Percentiles rank a stretch among this genome's conserved stretches.
Evolutionary conservation across 2,113 vertebrate species (phyloP).

Genomic region (Beaufortia kweichowensis): DNA sequence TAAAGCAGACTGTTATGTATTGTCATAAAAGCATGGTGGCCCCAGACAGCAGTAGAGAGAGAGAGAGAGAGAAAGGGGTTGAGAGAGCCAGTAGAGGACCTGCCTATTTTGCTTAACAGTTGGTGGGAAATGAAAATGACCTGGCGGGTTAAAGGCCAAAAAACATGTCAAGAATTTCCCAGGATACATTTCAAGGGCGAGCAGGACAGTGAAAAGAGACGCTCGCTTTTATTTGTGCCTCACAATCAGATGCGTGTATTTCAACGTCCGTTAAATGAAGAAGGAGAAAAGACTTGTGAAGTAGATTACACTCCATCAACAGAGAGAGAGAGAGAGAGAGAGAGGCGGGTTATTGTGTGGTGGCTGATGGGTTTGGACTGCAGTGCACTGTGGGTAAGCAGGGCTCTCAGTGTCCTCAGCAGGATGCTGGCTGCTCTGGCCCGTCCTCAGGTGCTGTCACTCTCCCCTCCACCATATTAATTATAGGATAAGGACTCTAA

Average conservation of each 20-base stretch:
- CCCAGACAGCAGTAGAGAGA: slow-evolving; percentile 23
- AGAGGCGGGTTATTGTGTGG: slow-evolving; percentile 67
- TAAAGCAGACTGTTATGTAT: slow-evolving; percentile 11
- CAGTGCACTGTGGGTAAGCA: slow-evolving; percentile 78
- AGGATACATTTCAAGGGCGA: slow-evolving; percentile 73
- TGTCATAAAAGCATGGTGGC: slow-evolving; percentile 17
- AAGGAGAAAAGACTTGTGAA: slow-evolving; percentile 36
- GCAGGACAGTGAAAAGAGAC: slow-evolving; percentile 53
- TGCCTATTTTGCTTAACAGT: slow-evolving; percentile 83
- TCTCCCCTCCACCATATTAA: slow-evolving; percentile 94
- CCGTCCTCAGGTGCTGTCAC: slow-evolving; percentile 86
- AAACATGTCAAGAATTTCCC: slow-evolving; percentile 76
- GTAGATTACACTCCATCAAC: slow-evolving; percentile 64
- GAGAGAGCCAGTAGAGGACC: slow-evolving; percentile 76
- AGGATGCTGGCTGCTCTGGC: slow-evolving; percentile 81
- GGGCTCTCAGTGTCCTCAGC: slow-evolving; percentile 77
- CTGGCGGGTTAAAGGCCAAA: slow-evolving; percentile 78
- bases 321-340: slow-evolving; percentile 67
- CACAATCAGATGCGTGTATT: slow-evolving; percentile 61
- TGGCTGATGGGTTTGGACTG: slow-evolving; percentile 65
- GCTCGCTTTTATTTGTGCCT: slow-evolving; percentile 48
- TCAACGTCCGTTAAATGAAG: slow-evolving; percentile 22
- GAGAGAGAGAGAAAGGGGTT: slow-evolving; percentile 67
- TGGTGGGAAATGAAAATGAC: slow-evolving; percentile 91
- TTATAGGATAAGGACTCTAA: slow-evolving; percentile 94